Evolutionary conservation across 2,113 vertebrate species (phyloP).

Genomic region (Clarias magur): DNA sequence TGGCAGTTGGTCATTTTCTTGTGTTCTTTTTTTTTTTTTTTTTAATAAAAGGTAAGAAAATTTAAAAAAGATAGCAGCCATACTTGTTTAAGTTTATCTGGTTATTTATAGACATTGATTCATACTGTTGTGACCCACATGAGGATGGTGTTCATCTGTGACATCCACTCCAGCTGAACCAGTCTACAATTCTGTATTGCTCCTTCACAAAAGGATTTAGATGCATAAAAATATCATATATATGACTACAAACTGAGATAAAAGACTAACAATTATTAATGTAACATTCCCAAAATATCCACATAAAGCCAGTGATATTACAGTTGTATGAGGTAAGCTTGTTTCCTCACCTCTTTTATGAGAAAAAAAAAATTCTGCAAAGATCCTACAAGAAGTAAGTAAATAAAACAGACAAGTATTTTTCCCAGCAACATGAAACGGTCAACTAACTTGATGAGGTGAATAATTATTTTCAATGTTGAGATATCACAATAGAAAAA

Average conservation of each 20-base stretch:
- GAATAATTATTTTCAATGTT: slow-evolving; percentile 5
- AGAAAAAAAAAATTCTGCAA: background rate
- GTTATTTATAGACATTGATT: slow-evolving; percentile 55
- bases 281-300: slow-evolving; percentile 34
- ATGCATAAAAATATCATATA: slow-evolving; percentile 67
- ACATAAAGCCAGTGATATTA: slow-evolving; percentile 29
- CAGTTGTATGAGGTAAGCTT: slow-evolving; percentile 23
- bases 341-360: background rate
- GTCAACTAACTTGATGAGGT: background rate
- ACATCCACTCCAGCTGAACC: slow-evolving; percentile 52
- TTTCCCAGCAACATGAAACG: background rate
- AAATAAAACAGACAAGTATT: background rate
- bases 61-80: slow-evolving; percentile 65
- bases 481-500: slow-evolving; percentile 41
- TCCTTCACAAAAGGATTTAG: slow-evolving; percentile 73
- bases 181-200: slow-evolving; percentile 63
- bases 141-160: slow-evolving; percentile 49
- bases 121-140: slow-evolving; percentile 33
- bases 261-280: slow-evolving; percentile 20
- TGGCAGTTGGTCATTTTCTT: slow-evolving; percentile 36
- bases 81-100: slow-evolving; percentile 67
- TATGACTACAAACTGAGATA: slow-evolving; percentile 52
- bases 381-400: background rate
- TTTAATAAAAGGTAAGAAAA: slow-evolving; percentile 36
- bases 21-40: background rate